Base-by-base conservation (phyloP, 2,113 vertebrate genomes). In the Eublepharis macularius region DNA sequence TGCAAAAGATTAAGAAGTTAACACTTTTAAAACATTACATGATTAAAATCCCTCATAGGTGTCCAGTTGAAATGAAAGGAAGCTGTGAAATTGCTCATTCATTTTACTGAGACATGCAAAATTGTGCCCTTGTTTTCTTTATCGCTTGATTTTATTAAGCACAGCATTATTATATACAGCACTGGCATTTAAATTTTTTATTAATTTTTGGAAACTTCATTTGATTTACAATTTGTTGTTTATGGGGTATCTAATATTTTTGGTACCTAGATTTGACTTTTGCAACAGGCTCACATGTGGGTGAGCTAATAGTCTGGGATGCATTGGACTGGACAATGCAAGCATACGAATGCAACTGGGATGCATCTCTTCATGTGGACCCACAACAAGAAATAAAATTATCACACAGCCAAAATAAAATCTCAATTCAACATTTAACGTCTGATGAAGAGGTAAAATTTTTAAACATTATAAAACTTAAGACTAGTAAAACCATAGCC, bases 271-370 rank as follows among this genome's bases (percentile, higher is more conserved):
- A 97, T 86, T 83, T 93, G 66, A 92, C 95, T 83, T 98, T 99
- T 83, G 98, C 97, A 72, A 98, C 97, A 7, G 98, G 99, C 51
- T 99, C 98, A 85, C 97, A 99, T 0, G 90, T 97, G 0, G 98
- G 99, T 16, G 99, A 99, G 92, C 87, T 99, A 93, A 98, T 99
- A 90, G 81, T 99, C 77, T 99, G 99, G 99, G 97, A 99, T 84
- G 92, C 96, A 0, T 70, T 97, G 70, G 96, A 98, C 41, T 99
- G 98, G 97, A 97, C 95, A 29, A 88, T 97, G 76, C 94, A 97
- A 88, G 97, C 96, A 47, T 97, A 95, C 65, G 98, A 99, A 82
- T 95, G 95, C 89, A 97, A 96, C 90, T 98, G 98, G 97, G 97
- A 98, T 92, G 96, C 97, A 0, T 88, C 94, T 93, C 92, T 96